These are phyloP conservation scores for Gryllus bimaculatus DNA, from an alignment of 1,140 invertebrate species.

Conservation along the genomic window DNA sequence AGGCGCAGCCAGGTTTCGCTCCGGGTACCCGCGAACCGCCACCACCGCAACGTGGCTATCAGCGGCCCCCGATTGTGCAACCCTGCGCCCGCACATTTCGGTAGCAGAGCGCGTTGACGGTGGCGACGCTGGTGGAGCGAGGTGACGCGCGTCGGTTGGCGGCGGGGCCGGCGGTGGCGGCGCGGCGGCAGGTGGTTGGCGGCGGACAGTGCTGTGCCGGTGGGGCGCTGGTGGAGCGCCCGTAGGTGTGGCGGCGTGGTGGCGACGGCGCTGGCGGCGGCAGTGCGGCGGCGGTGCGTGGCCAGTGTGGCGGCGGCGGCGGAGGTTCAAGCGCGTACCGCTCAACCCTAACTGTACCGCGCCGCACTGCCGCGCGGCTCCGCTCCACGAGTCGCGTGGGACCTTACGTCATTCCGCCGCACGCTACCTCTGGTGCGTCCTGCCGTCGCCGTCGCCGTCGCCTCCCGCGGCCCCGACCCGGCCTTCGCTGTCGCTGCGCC, in stretches of 20 bases:
- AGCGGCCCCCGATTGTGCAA: not conserved
- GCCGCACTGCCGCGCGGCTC: too few species aligned
- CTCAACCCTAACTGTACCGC: not conserved
- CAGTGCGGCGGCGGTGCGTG: not conserved
- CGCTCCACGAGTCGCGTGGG: too few species aligned
- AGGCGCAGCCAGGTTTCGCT: too few species aligned
- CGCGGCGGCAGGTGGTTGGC: not conserved
- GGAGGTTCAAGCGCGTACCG: not conserved
- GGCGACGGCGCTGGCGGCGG: not conserved
- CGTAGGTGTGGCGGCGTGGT: too few species aligned
- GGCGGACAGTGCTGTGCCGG: not conserved
- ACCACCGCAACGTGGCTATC: not conserved
- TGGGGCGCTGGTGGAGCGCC: not conserved
- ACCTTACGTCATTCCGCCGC: not conserved
- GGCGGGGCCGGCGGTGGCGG: too few species aligned
- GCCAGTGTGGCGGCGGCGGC: not conserved
- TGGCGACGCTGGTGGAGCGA: not conserved
- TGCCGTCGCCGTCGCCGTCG: too few species aligned
- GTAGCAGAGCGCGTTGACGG: not conserved
- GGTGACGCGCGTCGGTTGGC: not conserved
- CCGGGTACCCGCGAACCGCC: too few species aligned
- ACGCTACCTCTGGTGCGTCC: not conserved
- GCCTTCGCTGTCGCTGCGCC: too few species aligned
- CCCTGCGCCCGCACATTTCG: not conserved
- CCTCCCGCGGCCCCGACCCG: too few species aligned